These are phyloP conservation scores for Heliconius erato DNA, from an alignment of 2,888 invertebrate genomes.

Conservation along the genomic window DNA sequence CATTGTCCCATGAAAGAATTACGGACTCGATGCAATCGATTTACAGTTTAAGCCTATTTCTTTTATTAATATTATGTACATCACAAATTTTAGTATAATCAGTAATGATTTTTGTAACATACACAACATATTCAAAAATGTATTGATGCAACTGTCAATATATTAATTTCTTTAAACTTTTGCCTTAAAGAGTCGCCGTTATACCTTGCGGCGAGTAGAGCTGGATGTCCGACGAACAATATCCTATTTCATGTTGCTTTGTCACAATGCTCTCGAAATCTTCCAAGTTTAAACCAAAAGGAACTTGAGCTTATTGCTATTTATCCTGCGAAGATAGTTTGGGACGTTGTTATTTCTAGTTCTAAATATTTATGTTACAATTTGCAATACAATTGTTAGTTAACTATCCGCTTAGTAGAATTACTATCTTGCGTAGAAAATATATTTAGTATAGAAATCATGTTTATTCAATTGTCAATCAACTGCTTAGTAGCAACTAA, in stretches of 20 bases:
- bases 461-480: too few relatives aligned
- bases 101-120: too few relatives aligned
- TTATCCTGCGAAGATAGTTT: slow-evolving; percentile 63
- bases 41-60: too few relatives aligned
- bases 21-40: too few relatives aligned
- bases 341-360: slow-evolving; percentile 15
- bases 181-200: not conserved
- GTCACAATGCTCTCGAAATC: slow-evolving; percentile 69
- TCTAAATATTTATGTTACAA: slow-evolving; percentile 1
- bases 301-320: slow-evolving; percentile 79
- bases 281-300: slow-evolving; percentile 66
- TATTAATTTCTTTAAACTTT: too few relatives aligned
- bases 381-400: not conserved
- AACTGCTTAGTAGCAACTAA: too few relatives aligned
- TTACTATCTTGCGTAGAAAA: not conserved
- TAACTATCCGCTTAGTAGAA: not conserved
- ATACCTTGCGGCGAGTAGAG: slow-evolving; percentile 20
- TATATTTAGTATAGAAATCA: too few relatives aligned
- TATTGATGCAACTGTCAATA: too few relatives aligned
- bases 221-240: slow-evolving; percentile 33
- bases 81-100: too few relatives aligned
- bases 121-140: too few relatives aligned
- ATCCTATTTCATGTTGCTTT: slow-evolving; percentile 65
- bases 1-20: too few relatives aligned
- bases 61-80: too few relatives aligned